Evolutionary conservation across 2,113 vertebrate genomes (phyloP), one percentile per base, ranked within the genome.

Genomic region (Aythya baeri): DNA sequence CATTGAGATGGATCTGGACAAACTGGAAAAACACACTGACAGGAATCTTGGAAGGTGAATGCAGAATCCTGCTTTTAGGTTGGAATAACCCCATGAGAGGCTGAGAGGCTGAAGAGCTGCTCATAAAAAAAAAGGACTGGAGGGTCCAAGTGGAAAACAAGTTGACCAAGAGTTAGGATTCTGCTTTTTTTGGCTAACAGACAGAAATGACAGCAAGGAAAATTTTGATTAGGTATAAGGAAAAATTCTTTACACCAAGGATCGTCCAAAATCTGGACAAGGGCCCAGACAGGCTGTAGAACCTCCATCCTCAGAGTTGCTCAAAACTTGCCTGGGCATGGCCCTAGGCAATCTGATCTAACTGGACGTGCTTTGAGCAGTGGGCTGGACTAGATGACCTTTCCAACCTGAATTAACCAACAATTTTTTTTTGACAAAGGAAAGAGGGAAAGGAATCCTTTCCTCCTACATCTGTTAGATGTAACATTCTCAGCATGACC

Each of bases 401-500:
- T 57, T 88, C 54, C 55, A 71, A 46, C 4, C 5, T 86, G 57
- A 57, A 83, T 65, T 34, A 80, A 34, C 18, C 67, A 88, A 29
- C 21, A 22, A 61, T 49, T 88, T 81, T 41, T 41, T 81, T 75
- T 27, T 59, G 32, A 75, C 16, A 57, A 83, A 81, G 25, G 26
- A 71, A 61, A 75, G 32, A 22, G 16, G 27, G n/a, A 75, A 71
- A 76, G 23, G 10, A 85, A 75, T 46, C 34, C 5, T 71, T 84
- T 31, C 0, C 0, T 41, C 13, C 31, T 50, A 74, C 26, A 74
- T 32, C 0, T 41, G 15, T n/a, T 50, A 66, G 32, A 74, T 32
- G 2, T 17, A 72, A 70, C 23, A 67, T 43, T 59, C 49, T 81
- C 65, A 62, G 11, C 77, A 29, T 22, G 21, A 86, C 6, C 1